Evolutionary conservation across 2,888 invertebrate species (phyloP).

Genomic region (Torymus aiolomorphi): DNA sequence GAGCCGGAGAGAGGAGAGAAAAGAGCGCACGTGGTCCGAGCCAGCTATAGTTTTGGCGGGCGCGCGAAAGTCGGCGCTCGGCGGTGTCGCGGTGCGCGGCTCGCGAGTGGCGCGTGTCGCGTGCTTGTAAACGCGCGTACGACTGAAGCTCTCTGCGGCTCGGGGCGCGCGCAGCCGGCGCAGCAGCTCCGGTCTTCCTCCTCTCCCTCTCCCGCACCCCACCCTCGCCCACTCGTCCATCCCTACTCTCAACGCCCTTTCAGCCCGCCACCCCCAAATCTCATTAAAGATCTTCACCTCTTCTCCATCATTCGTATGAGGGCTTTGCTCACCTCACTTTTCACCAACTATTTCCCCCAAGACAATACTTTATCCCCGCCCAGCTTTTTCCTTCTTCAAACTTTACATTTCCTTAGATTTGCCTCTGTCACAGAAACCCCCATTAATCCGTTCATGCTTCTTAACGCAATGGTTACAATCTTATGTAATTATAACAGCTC

Average conservation of each 20-base stretch:
- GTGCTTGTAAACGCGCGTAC: conserved; percentile 71
- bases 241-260: conserved; percentile 46
- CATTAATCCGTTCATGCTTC: too few species aligned
- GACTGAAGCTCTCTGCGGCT: conserved; percentile 47
- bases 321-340: too few species aligned
- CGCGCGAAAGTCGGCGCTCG: neutral
- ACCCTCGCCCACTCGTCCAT: conserved; percentile 54
- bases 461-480: too few species aligned
- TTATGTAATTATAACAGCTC: too few species aligned
- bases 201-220: conserved; percentile 33
- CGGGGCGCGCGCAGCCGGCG: conserved; percentile 33
- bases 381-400: too few species aligned
- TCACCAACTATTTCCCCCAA: too few species aligned
- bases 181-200: conserved; percentile 55
- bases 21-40: conserved; percentile 11
- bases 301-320: too few species aligned
- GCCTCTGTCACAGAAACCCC: too few species aligned
- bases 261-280: conserved; percentile 11
- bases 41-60: conserved; percentile 32
- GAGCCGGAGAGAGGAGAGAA: neutral
- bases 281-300: too few species aligned
- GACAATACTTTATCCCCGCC: too few species aligned
- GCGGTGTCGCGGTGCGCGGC: neutral
- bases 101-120: conserved; percentile 69
- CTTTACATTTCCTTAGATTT: too few species aligned